phyloP scores from a whole-genome alignment of 2,113 vertebrate species.

The Myotis lucifugus region DNA sequence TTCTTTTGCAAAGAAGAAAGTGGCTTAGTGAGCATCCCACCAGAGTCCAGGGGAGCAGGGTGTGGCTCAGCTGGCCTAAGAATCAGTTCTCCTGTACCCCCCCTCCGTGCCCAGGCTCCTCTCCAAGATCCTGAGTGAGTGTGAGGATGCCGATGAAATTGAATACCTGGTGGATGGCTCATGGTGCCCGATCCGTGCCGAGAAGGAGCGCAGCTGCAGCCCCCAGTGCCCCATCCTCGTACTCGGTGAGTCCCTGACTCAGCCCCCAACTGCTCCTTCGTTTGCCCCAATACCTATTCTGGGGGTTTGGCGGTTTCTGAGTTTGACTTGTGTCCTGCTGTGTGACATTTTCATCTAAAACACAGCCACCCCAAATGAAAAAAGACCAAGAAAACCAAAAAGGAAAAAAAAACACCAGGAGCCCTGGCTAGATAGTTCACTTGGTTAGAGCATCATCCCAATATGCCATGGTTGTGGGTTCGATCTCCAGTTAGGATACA shows the following conservation, averaged over 20 bases:
- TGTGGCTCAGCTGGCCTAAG: rapidly evolving
- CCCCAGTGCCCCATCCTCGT: slow-evolving; percentile 94
- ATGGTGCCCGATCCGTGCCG: slow-evolving; percentile 95
- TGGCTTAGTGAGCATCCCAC: rapidly evolving
- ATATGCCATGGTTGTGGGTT: not conserved
- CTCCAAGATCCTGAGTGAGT: slow-evolving; percentile 96
- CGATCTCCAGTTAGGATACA: not conserved
- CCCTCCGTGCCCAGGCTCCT: slow-evolving; percentile 87
- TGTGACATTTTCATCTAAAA: not conserved
- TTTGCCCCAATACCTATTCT: not conserved
- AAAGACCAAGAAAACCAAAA: not conserved
- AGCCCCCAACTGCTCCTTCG: too few species aligned
- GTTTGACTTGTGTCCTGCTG: not conserved
- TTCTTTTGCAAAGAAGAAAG: not conserved
- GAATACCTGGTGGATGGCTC: slow-evolving; percentile 97
- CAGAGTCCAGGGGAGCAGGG: not conserved
- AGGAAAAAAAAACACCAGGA: not conserved
- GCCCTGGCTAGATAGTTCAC: not conserved
- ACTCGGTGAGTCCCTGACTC: slow-evolving; percentile 87
- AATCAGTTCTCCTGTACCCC: not conserved
- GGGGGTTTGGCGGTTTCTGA: not conserved
- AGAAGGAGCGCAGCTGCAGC: slow-evolving; percentile 95
- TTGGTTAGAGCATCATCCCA: not conserved
- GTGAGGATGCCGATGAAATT: slow-evolving; percentile 96
- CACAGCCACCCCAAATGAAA: not conserved